phyloP scores from a whole-genome alignment of 2,888 invertebrate genomes.

The Calliphora vomitoria region DNA sequence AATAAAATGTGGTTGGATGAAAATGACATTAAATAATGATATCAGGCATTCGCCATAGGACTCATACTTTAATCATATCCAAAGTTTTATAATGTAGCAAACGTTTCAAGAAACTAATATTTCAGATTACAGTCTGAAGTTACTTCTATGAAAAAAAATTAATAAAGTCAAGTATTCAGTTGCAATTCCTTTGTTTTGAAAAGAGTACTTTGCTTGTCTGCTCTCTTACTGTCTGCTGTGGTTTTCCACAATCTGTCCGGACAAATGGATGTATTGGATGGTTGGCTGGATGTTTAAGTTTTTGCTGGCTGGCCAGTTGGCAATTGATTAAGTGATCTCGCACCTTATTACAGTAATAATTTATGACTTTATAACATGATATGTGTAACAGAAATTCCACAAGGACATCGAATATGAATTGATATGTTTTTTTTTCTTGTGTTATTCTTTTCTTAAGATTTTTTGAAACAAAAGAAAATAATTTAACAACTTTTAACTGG shows the following conservation, averaged over 20 bases:
- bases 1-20: no score
- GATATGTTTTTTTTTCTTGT: background rate
- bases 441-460: background rate
- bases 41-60: no score
- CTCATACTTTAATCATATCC: no score
- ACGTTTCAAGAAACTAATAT: background rate
- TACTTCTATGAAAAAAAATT: background rate
- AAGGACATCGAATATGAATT: conserved; percentile 40
- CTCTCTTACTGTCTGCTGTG: background rate
- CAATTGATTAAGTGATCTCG: conserved; percentile 77
- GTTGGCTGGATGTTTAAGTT: conserved; percentile 33
- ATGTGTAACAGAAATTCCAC: conserved; percentile 59
- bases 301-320: conserved; percentile 75
- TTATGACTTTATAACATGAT: conserved; percentile 78
- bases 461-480: background rate
- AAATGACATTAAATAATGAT: no score
- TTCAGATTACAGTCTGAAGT: background rate
- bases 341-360: conserved; percentile 81
- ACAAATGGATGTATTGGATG: background rate
- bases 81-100: background rate
- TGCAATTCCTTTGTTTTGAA: conserved; percentile 60
- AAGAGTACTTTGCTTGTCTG: conserved; percentile 5
- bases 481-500: background rate
- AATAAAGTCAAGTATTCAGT: conserved; percentile 11
- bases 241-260: background rate